Conservation (phyloP, 2,888 invertebrate genomes). For the Drosophila villosipedis region DNA sequence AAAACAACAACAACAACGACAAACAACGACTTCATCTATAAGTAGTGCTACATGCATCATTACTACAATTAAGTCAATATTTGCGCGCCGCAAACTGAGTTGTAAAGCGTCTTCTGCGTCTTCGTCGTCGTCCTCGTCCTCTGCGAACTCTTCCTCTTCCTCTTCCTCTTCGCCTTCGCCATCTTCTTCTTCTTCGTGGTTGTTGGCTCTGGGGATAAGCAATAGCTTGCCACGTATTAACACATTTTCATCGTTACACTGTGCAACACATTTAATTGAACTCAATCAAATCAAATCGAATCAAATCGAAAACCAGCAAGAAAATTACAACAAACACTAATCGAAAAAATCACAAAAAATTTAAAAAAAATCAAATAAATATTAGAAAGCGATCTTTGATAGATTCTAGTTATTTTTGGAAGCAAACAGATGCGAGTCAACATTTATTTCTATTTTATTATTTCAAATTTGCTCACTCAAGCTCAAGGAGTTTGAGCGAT, state of each 20-base stretch:
- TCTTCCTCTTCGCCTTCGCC: accelerated
- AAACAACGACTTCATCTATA: conserved; percentile 34
- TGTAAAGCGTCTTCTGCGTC: conserved; percentile 53
- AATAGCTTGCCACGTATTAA: conserved; percentile 54
- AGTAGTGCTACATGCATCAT: conserved; percentile 57
- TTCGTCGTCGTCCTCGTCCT: conserved; percentile 29
- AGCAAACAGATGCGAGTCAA: neutral
- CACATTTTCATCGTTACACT: conserved; percentile 65
- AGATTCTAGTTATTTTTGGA: neutral
- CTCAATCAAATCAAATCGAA: neutral
- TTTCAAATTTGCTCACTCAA: no score
- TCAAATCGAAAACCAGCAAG: neutral
- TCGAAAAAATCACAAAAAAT: neutral
- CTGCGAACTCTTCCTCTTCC: conserved; percentile 5
- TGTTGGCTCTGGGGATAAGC: conserved; percentile 34
- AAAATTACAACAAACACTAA: neutral
- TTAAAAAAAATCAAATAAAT: no score
- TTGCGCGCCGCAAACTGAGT: conserved; percentile 58
- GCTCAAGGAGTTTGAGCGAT: no score
- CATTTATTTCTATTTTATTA: neutral
- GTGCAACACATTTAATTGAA: conserved; percentile 12
- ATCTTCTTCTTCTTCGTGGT: neutral
- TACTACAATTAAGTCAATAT: conserved; percentile 64
- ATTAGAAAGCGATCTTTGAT: neutral
- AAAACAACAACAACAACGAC: conserved; percentile 7